These are phyloP conservation scores for Psix sp. DNA, from an alignment of 1,140 invertebrate genomes.

Conservation along the genomic window DNA sequence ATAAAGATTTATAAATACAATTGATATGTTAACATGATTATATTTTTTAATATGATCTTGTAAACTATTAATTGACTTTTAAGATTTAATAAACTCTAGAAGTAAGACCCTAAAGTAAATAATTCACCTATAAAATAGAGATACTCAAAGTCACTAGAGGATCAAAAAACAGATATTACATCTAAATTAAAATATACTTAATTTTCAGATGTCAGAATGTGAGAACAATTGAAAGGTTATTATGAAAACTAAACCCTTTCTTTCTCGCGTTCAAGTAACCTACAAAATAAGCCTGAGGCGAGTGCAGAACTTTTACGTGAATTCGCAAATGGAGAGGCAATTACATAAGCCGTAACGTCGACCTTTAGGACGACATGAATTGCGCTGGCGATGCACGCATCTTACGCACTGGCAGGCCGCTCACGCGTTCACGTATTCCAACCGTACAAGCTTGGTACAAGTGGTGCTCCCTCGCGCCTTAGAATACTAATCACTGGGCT, in stretches of 20 bases:
- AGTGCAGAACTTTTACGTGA: constrained; percentile 53
- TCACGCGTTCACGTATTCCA: constrained; percentile 66
- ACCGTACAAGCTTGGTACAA: constrained; percentile 65
- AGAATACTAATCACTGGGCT: constrained; percentile 65
- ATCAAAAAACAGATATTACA: too few relatives aligned
- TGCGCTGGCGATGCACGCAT: constrained; percentile 65
- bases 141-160: too few relatives aligned
- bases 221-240: constrained; percentile 7
- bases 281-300: constrained; percentile 48
- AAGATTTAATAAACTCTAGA: too few relatives aligned
- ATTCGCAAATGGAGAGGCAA: constrained; percentile 57
- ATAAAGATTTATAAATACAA: too few relatives aligned
- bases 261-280: constrained; percentile 39
- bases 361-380: constrained; percentile 67
- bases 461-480: constrained; percentile 50
- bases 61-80: too few relatives aligned
- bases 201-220: too few relatives aligned
- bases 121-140: too few relatives aligned
- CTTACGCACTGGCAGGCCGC: constrained; percentile 64
- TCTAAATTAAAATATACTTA: too few relatives aligned
- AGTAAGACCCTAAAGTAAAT: too few relatives aligned
- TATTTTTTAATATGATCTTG: too few relatives aligned
- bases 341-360: constrained; percentile 62
- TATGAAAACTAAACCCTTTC: constrained; percentile 19
- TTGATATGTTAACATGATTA: too few relatives aligned